A percentile compares a stretch with the other conserved stretches of the same genome.
Evolutionary conservation across 1,140 invertebrate genomes (phyloP).

Genomic region (Marisa cornuarietis): DNA sequence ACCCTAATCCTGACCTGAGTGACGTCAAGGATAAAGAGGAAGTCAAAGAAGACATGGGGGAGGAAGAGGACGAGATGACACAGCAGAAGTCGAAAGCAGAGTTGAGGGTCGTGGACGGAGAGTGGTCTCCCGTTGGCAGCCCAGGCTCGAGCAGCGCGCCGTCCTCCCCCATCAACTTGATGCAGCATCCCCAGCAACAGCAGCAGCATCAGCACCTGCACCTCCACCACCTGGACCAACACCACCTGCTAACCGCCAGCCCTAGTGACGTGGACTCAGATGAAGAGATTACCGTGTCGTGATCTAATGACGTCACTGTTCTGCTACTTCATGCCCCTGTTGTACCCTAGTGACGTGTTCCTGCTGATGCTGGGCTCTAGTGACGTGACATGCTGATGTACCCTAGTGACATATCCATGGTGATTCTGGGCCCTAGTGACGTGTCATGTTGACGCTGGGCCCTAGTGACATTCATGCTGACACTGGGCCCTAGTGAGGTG

Average conservation of each 20-base stretch:
- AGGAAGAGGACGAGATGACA: conserved; percentile 30
- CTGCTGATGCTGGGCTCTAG: no score
- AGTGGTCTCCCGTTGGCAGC: conserved; percentile 35
- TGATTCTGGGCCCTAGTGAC: no score
- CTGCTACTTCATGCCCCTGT: not conserved
- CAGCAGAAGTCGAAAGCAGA: conserved; percentile 29
- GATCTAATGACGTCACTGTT: not conserved
- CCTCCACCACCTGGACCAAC: conserved; percentile 22
- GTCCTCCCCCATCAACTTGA: conserved; percentile 29
- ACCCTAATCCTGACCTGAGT: conserved; percentile 94
- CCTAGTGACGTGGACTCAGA: conserved; percentile 43
- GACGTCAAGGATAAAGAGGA: conserved; percentile 74
- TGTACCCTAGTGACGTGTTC: no score
- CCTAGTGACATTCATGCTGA: no score
- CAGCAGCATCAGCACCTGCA: conserved; percentile 10
- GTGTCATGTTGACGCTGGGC: no score
- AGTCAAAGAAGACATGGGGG: conserved; percentile 29
- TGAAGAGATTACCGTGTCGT: conserved; percentile 58
- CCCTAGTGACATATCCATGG: no score
- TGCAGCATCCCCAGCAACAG: not conserved
- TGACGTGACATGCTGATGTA: no score
- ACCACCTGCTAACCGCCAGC: conserved; percentile 16
- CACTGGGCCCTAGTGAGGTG: no score
- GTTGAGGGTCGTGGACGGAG: not conserved
- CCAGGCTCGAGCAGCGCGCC: conserved; percentile 34